Evolutionary conservation across 2,888 invertebrate species (phyloP).

Genomic region (Kryphioiulus occultus): DNA sequence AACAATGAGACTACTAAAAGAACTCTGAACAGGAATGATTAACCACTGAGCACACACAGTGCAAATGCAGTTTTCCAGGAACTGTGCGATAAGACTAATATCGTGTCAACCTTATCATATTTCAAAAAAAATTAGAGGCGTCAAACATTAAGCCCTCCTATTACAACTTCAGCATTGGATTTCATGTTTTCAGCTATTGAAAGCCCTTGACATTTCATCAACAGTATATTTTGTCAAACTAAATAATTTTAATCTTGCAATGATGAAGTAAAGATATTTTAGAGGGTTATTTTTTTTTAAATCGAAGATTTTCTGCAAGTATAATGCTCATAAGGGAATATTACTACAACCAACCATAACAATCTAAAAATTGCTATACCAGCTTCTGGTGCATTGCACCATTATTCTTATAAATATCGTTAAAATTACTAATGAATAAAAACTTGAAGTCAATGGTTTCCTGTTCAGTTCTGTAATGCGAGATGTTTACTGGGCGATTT

Average conservation of each 20-base stretch:
- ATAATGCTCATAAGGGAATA: no score
- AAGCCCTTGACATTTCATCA: neutral
- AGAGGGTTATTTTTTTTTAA: no score
- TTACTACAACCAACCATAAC: no score
- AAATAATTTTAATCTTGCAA: no score
- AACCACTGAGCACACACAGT: no score
- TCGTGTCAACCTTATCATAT: neutral
- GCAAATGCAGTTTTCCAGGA: neutral
- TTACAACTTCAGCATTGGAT: neutral
- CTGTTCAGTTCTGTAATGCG: neutral
- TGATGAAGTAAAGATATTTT: no score
- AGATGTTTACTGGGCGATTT: neutral
- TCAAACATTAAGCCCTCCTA: neutral
- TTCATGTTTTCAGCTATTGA: neutral
- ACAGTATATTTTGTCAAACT: neutral
- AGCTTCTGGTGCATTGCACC: no score
- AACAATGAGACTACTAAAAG: neutral
- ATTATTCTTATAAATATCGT: no score
- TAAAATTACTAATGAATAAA: no score
- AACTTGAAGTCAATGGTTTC: neutral
- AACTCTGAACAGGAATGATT: neutral
- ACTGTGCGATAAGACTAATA: neutral
- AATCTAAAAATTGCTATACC: no score
- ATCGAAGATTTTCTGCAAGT: no score
- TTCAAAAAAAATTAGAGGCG: neutral